Base-by-base conservation (phyloP, 2,797 vertebrate genomes). In the Lindbergichthys nudifrons region DNA sequence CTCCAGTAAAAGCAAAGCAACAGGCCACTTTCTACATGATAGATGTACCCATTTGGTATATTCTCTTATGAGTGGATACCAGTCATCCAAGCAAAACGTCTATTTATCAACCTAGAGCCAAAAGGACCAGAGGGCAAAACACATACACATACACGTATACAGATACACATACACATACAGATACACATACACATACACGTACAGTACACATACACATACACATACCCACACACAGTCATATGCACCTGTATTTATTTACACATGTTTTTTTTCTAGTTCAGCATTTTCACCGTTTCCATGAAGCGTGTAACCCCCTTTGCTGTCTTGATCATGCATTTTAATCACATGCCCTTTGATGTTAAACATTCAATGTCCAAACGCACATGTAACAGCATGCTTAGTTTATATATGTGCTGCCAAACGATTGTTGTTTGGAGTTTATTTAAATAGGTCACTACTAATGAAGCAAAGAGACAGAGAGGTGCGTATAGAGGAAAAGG, bases 341-440 rank as follows among this genome's bases (percentile, higher is more conserved):
- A 81, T 80, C 51, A 54, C 23, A 78, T 78, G 79, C 65, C 69
- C 77, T 87, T 85, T 81, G 77, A 90, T 82, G 77, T 89, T 73
- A 86, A 85, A 84, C 77, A 86, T 87, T 80, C 73, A 87, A 82
- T 70, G 68, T 54, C 72, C 68, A 64, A 57, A 58, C 75, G 48
- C 41, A 53, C 60, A 61, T 71, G 76, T 32, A 78, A 53, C 78
- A 46, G 70, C 59, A 52, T 60, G 64, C 39, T 54, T 51, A 54
- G 46, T 76, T 70, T 73, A 36, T 81, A 59, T 63, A 61, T 75
- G 79, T 69, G 74, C 76, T 75, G 56, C 75, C 81, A 86, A 46
- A 61, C 75, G 56, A 76, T 63, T 50, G 16, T 71, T 79, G 58
- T 48, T 50, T 12, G 41, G 36, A 73, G 70, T 77, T 70, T 63